These are phyloP conservation scores for Cenopis cana DNA, from an alignment of 2,888 invertebrate genomes.

Conservation along the genomic window DNA sequence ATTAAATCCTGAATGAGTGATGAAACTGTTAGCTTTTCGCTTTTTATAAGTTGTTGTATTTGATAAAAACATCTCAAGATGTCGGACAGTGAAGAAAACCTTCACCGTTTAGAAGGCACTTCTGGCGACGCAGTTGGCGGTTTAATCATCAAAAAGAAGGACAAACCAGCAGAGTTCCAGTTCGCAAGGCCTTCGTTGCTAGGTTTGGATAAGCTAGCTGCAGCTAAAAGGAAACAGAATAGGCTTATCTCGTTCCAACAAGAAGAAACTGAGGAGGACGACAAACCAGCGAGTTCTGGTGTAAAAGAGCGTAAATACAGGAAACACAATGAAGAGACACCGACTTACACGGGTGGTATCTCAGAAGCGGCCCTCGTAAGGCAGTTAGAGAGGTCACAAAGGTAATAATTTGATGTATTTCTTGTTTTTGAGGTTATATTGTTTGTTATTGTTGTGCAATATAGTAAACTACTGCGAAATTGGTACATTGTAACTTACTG, in stretches of 20 bases:
- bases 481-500: neutral
- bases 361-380: conserved; percentile 91
- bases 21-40: neutral
- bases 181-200: conserved; percentile 91
- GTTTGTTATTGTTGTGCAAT: conserved; percentile 31
- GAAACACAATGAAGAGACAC: conserved; percentile 93
- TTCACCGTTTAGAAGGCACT: conserved; percentile 90
- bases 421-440: conserved; percentile 41
- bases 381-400: conserved; percentile 87
- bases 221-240: conserved; percentile 88
- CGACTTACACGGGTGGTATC: conserved; percentile 97
- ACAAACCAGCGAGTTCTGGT: conserved; percentile 54
- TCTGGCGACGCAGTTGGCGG: conserved; percentile 88
- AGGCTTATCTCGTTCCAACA: conserved; percentile 88
- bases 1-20: neutral
- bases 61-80: conserved; percentile 51
- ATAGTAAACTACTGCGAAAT: neutral
- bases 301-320: conserved; percentile 88
- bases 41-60: neutral
- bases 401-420: conserved; percentile 56
- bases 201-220: conserved; percentile 94
- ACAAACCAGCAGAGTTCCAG: conserved; percentile 87
- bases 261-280: conserved; percentile 66
- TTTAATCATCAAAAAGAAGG: conserved; percentile 88
- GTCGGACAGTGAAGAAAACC: conserved; percentile 82